A percentile compares a stretch with the other conserved stretches of the same genome.
Conservation (phyloP, 2,797 vertebrate genomes). For the Austrolebias charrua region DNA sequence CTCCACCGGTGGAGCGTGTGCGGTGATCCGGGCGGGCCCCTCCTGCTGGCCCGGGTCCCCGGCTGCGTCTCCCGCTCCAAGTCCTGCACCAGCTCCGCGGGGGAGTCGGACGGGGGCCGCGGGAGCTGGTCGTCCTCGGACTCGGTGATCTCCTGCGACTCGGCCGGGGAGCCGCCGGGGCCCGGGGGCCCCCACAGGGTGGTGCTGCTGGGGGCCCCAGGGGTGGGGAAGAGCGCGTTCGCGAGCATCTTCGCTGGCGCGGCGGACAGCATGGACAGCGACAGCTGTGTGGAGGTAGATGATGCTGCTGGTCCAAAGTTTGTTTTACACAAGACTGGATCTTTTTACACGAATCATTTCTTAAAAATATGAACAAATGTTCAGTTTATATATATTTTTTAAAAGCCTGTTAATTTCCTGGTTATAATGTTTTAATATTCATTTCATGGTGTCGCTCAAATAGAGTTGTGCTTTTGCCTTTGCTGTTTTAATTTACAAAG, state of each 20-base stretch:
- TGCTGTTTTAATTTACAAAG: neutral
- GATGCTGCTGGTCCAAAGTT: neutral
- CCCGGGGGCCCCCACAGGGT: constrained; percentile 82
- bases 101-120: constrained; percentile 80
- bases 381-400: too few relatives aligned
- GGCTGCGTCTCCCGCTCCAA: constrained; percentile 75
- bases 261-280: constrained; percentile 90
- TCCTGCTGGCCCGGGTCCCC: constrained; percentile 72
- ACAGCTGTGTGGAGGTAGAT: constrained; percentile 89
- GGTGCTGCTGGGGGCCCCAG: constrained; percentile 89
- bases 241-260: constrained; percentile 92
- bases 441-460: too few relatives aligned
- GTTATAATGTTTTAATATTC: too few relatives aligned
- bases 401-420: too few relatives aligned
- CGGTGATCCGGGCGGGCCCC: constrained; percentile 81
- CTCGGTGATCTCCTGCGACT: constrained; percentile 89
- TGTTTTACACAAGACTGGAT: too few relatives aligned
- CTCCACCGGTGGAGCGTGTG: constrained; percentile 96
- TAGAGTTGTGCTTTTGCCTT: too few relatives aligned
- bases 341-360: too few relatives aligned
- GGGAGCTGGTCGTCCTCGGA: constrained; percentile 93
- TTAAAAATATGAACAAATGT: too few relatives aligned
- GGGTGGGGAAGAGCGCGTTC: constrained; percentile 92
- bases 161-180: constrained; percentile 45
- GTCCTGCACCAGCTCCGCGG: constrained; percentile 79